Base-by-base conservation (phyloP, 2,797 vertebrate species). In the Silurus lanzhouensis region DNA sequence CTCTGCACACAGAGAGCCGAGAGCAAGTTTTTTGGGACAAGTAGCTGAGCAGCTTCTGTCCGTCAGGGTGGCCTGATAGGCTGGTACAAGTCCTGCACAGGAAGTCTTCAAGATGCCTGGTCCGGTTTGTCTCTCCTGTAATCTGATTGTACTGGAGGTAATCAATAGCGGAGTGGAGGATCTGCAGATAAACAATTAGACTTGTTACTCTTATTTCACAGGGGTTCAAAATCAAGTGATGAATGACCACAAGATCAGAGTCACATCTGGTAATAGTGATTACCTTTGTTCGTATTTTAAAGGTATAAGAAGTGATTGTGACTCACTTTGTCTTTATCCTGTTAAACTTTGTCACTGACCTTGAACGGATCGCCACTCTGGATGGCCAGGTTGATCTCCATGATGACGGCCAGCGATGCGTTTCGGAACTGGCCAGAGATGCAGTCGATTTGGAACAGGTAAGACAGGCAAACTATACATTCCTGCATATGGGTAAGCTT, bases 361-460 rank as follows among this genome's bases (percentile, higher is more conserved):
- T 44, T 70, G 31, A 70, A 17, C 12, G 68, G 57, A 52, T 86
- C 17, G 1, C 82, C 6, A 20, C 63, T 86, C 10, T 6, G 15
- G 22, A 9, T 75, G 61, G 87, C 84, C 0, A 52, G 27, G 77
- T 86, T 88, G 22, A 10, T 48, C 61, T 88, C 81, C 87, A 86
- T 86, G 17, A 70, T 61, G 25, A 88, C 77, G 55, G 84, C 87
- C 60, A 88, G 77, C 0, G 60, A 81, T 25, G 84, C 81, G 31
- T 57, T 75, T n/a, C 15, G 38, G 27, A 84, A 57, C 9, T 44
- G 19, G 14, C 61, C 60, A 6, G 31, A 31, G 20, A 86, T 82
- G 84, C 81, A 86, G 77, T 57, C 27, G 77, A 88, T 88, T 64
- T 82, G 82, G 77, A 78, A 86, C 77, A 88, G 52, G 78, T 71